phyloP scores from a whole-genome alignment of 2,113 vertebrate genomes.

The Hippolais icterina region DNA sequence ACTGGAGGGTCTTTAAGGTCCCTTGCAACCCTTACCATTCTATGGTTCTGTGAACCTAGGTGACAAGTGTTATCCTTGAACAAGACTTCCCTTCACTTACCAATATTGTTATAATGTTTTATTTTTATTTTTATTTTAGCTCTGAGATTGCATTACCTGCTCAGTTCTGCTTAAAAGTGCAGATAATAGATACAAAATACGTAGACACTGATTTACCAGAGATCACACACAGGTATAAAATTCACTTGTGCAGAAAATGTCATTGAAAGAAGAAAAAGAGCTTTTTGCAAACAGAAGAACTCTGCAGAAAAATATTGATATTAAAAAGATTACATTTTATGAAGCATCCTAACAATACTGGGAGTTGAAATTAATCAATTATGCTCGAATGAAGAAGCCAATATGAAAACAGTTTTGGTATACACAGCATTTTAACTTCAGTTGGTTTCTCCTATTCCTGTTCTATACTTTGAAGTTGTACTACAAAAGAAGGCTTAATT shows the following conservation, averaged over 20 bases:
- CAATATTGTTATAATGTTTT: not conserved
- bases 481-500: not conserved
- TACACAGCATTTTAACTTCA: not conserved
- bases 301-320: not conserved
- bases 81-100: not conserved
- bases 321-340: not conserved
- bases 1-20: not conserved
- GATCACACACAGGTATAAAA: not conserved
- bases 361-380: not conserved
- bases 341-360: not conserved
- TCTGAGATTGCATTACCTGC: not conserved
- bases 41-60: not conserved
- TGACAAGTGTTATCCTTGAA: not conserved
- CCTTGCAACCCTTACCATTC: not conserved
- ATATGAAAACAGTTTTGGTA: not conserved
- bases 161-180: not conserved
- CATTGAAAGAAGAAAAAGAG: not conserved
- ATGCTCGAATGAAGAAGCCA: not conserved
- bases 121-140: not conserved
- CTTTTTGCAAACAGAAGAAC: not conserved
- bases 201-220: not conserved
- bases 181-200: not conserved
- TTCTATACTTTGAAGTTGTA: not conserved
- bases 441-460: not conserved
- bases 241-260: not conserved